Evolutionary conservation across 2,888 invertebrate genomes (phyloP).

Genomic region (Geophilus truncorum): DNA sequence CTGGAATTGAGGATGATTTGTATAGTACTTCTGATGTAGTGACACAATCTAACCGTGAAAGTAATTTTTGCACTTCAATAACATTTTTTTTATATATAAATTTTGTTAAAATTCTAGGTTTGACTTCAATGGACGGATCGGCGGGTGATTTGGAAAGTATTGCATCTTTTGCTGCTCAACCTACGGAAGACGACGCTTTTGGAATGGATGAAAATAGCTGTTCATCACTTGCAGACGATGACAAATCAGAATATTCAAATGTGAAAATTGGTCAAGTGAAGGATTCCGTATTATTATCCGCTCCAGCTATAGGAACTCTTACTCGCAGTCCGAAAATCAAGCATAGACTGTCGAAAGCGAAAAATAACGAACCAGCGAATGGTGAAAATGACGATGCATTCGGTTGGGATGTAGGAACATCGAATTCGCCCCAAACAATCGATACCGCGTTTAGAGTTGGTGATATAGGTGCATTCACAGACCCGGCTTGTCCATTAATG

Average conservation of each 20-base stretch:
- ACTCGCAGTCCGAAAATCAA: neutral
- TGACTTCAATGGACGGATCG: constrained; percentile 45
- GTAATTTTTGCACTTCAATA: neutral
- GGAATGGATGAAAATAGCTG: constrained; percentile 34
- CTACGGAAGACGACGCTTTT: constrained; percentile 41
- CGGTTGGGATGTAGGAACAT: constrained; percentile 32
- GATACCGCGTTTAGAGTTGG: constrained; percentile 51
- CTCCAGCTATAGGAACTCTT: constrained; percentile 34
- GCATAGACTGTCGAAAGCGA: constrained; percentile 34
- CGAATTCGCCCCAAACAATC: constrained; percentile 37
- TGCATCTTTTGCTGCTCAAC: neutral
- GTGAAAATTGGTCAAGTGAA: constrained; percentile 46
- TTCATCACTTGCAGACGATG: constrained; percentile 38
- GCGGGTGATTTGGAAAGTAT: constrained; percentile 39
- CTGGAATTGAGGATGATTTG: constrained; percentile 47
- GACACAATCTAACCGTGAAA: neutral
- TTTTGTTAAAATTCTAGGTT: neutral
- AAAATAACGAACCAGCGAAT: constrained; percentile 37
- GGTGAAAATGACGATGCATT: constrained; percentile 37
- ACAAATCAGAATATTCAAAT: constrained; percentile 45
- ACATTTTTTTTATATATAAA: neutral
- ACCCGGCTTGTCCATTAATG: constrained; percentile 61
- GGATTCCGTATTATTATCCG: constrained; percentile 42
- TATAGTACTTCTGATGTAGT: constrained; percentile 37
- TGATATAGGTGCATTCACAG: constrained; percentile 62